Base-by-base conservation (phyloP, 2,113 vertebrate genomes). In the Macroglossus sobrinus region DNA sequence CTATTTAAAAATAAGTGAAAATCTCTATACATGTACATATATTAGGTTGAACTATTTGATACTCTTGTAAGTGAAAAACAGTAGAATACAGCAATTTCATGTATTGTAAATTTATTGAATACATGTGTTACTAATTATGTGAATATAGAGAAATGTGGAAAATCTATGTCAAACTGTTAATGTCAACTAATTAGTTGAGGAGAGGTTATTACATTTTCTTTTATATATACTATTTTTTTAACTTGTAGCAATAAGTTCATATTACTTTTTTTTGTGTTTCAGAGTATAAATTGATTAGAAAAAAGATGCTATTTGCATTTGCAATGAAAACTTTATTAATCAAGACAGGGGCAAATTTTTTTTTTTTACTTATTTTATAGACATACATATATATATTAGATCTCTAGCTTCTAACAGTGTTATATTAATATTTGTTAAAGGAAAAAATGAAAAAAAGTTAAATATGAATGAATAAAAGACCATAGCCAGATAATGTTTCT, bases 1-100 rank as follows among this genome's bases (percentile, higher is more conserved):
- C 57, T 28, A 66, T 64, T 63, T 72, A n/a, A 81, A 82, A 75
- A 53, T 93, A 71, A 71, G 69, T 84, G 43, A 87, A 91, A 96
- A 35, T 38, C 5, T 63, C 7, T 43, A 22, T 63, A 33, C 14
- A 24, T 91, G 69, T 33, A 19, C 3, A 61, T 53, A 66, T 26
- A 26, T 40, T 89, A 45, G 3, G 8, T n/a, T 55, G n/a, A 64
- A 24, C 28, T 64, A 50, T 84, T 94, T 80, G 28, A 53, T 79
- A 79, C 4, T 80, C 79, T 80, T 78, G 2, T 86, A 79, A 66
- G 3, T 75, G 4, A 78, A 84, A 92, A 91, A 72, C 72, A 38
- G 45, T 63, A 55, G 11, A 61, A 12, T 82, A 82, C 68, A 78
- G 2, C 11, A 84, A 66, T 43, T 45, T 79, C 16, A 68, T 43